Evolutionary conservation across 2,113 vertebrate species (phyloP), one percentile per base, ranked within the genome.

Genomic region (Caretta caretta): DNA sequence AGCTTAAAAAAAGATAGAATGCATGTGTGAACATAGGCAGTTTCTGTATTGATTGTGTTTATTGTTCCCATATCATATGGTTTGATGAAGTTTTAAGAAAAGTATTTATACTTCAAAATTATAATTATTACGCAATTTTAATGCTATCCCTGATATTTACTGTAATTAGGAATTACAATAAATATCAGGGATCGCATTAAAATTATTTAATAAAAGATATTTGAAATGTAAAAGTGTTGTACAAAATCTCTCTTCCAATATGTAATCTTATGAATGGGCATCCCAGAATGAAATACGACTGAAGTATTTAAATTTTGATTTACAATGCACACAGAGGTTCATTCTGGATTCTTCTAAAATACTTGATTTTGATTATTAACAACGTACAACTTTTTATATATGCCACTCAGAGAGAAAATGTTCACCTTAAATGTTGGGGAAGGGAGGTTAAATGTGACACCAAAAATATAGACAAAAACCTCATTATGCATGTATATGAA

Each of bases 381-480:
- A 59, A 92, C 16, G 50, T 7, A 95, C 80, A 88, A 95, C 80
- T 90, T 48, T 2, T 79, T 87, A 57, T 49, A 57, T 57, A 50
- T 83, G 46, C 89, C 50, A 93, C 82, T 54, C 4, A 29, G 19
- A 46, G 19, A 38, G 1, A 2, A 31, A 90, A 93, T 92, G 57
- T 88, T 22, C 49, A 84, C 10, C 88, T 94, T 92, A 80, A 46
- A 87, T 95, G 65, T 93, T 93, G 83, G 90, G 88, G 53, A 8
- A 22, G 53, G 3, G 86, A 16, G 29, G 90, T 96, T 91, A 96
- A 90, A 86, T 95, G 53, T 93, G 88, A 97, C 83, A 57, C 65
- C 88, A 92, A 96, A 95, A 97, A 94, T 90, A 94, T 87, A 93
- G 95, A 96, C 93, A 96, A 97, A 94, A 94, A 72, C 57, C 82